Evolutionary conservation across 2,797 vertebrate genomes (phyloP), one percentile per base, ranked within the genome.

Genomic region (Sebastes taczanowskii): DNA sequence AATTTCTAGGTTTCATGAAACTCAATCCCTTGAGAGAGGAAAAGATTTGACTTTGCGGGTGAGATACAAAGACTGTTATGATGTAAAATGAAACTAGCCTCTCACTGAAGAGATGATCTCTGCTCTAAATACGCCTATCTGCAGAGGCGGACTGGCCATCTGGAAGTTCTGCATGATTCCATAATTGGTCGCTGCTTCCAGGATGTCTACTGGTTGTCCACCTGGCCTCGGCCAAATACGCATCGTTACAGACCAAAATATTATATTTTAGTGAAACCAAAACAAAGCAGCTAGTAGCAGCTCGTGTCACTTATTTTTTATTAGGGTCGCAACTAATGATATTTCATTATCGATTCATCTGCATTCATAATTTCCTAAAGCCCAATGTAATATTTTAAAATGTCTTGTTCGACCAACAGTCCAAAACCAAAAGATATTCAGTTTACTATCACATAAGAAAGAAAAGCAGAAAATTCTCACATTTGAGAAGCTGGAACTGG

Each of bases 21-120:
- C 78, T 83, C 62, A 27, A 88, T 90, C 74, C 88, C 84, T 91
- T 84, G 89, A 92, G 85, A 91, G 91, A 86, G 80, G 34, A 83
- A 87, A 88, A 81, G 62, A 80, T 84, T 85, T 79, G 67, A 88
- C 84, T 82, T 81, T 86, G 91, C 77, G 81, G 90, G 80, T 88
- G 85, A 90, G 81, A 91, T 84, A 85, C 23, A 30, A 63, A 84
- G 78, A 86, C 55, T 38, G 67, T 52, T 38, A 60, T 92, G 88
- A 92, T 79, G 65, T 74, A 56, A 91, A 92, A 82, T 91, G 88
- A 93, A 91, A 93, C 91, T 77, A 1, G 32, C 76, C 23, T 62
- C 34, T 52, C 80, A 74, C 80, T 63, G 52, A 74, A 76, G 38
- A 84, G 58, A 78, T 53, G 63, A 82, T 77, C 58, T 79, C 23